Conservation (phyloP, 2,113 vertebrate species). For the Galbula dea region DNA sequence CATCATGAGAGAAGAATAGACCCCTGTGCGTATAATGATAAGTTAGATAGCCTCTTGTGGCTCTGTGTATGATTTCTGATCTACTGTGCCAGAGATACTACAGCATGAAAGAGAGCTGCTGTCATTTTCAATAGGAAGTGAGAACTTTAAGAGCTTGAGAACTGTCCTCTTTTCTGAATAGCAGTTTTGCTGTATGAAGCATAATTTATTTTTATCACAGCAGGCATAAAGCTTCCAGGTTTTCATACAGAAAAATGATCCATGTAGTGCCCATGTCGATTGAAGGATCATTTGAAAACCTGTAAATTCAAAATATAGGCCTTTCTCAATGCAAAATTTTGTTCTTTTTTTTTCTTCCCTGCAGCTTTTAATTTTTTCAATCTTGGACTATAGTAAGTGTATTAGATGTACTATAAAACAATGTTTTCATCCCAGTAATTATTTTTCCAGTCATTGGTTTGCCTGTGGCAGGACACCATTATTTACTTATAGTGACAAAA, state of each 20-base stretch:
- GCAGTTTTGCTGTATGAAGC: slow-evolving; percentile 61
- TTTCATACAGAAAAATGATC: slow-evolving; percentile 65
- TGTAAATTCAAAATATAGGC: slow-evolving; percentile 35
- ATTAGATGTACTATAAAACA: neutral
- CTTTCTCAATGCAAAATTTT: neutral
- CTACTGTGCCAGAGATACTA: slow-evolving; percentile 52
- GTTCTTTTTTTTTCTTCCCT: neutral
- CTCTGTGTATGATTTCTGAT: slow-evolving; percentile 59
- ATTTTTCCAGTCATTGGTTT: neutral
- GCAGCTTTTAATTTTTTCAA: neutral
- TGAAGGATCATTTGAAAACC: slow-evolving; percentile 48
- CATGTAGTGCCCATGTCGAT: slow-evolving; percentile 3
- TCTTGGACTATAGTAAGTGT: neutral
- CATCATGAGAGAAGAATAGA: slow-evolving; percentile 1
- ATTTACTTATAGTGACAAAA: neutral
- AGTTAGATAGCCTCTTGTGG: slow-evolving; percentile 36
- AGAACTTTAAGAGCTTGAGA: slow-evolving; percentile 61
- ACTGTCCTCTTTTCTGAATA: slow-evolving; percentile 63
- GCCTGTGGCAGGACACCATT: neutral
- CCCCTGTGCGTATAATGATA: slow-evolving; percentile 50
- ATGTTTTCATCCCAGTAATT: neutral
- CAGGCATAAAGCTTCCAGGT: slow-evolving; percentile 57
- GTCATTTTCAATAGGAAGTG: slow-evolving; percentile 64
- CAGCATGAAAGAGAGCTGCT: slow-evolving; percentile 43
- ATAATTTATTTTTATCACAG: slow-evolving; percentile 69